These are phyloP conservation scores for Drosophila mayri DNA, from an alignment of 1,140 invertebrate species.

Conservation along the genomic window DNA sequence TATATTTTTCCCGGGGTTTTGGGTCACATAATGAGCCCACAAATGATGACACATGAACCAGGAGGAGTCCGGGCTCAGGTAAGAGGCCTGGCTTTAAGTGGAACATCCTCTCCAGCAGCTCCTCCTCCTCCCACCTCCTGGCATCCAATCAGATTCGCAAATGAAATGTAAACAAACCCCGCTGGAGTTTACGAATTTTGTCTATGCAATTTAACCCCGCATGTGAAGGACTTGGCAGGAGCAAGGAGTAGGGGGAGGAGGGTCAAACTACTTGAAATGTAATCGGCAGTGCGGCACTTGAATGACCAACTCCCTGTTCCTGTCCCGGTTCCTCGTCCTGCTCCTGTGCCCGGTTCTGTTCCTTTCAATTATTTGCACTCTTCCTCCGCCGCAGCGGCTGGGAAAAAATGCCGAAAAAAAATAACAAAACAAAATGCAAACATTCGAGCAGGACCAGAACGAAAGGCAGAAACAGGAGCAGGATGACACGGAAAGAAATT, in stretches of 20 bases:
- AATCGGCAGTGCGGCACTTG: slow-evolving; percentile 80
- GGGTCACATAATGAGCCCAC: slow-evolving; percentile 24
- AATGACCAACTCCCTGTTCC: slow-evolving; percentile 68
- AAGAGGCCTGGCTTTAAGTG: slow-evolving; percentile 13
- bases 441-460: slow-evolving; percentile 50
- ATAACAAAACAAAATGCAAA: slow-evolving; percentile 78
- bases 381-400: slow-evolving; percentile 46
- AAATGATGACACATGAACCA: slow-evolving; percentile 38
- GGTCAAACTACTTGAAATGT: slow-evolving; percentile 72
- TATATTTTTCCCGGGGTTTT: not conserved
- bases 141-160: slow-evolving; percentile 73
- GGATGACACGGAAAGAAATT: slow-evolving; percentile 24
- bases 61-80: slow-evolving; percentile 9
- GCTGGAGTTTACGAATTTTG: slow-evolving; percentile 61
- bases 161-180: slow-evolving; percentile 75
- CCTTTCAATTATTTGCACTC: slow-evolving; percentile 81
- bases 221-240: slow-evolving; percentile 18
- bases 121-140: not conserved
- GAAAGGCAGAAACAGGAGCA: slow-evolving; percentile 31
- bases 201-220: slow-evolving; percentile 73
- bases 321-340: slow-evolving; percentile 7
- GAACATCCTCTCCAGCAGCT: slow-evolving; percentile 8
- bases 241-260: slow-evolving; percentile 1
- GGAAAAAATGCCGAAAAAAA: slow-evolving; percentile 74
- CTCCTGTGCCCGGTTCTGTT: slow-evolving; percentile 56